Evolutionary conservation across 2,888 invertebrate species (phyloP), one percentile per base, ranked within the genome.

Genomic region (Drosophila yooni): DNA sequence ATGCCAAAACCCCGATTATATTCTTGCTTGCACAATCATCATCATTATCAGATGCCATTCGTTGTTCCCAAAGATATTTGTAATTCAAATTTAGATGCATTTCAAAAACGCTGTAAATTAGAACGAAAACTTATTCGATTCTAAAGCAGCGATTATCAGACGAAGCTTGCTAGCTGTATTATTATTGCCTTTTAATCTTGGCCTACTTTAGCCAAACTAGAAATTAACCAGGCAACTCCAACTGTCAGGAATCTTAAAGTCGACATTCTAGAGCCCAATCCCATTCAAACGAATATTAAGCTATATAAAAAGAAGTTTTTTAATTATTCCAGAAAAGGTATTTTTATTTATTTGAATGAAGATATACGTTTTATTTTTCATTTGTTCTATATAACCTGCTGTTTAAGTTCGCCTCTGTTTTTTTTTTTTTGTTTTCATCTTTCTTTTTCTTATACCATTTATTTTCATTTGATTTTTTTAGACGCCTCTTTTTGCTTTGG

Each of bases 321-420:
- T 59, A 83, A 64, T 84, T 91, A 92, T 92, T 91, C 91, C 91
- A 92, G 92, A 92, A 92, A 92, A 92, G 92, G 86, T 80, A 91
- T 88, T 89, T 78, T 84, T 86, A 88, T 89, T 87, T 89, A 89
- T 88, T 89, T 85, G 87, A 87, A 88, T 87, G 87, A 88, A 87
- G 88, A 83, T 87, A 89, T 89, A 88, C 81, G 83, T 79, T 81
- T 79, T 70, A 66, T 74, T 82, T 79, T 78, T 76, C 79, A 73
- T 70, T 76, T 82, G 70, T 77, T 79, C 69, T 76, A 83, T 74
- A 83, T 89, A 88, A 88, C 74, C 82, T 88, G 83, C 76, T 63
- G 69, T 72, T 70, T 62, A 56, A 38, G 48, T 64, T 70, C 74
- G 69, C 70, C 65, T 79, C 58, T 64, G 40, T 65, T 50, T 72